Percentiles rank a stretch among this genome's conserved stretches.
Conservation (phyloP, 2,797 vertebrate genomes). For the Cichlasoma orientale region DNA sequence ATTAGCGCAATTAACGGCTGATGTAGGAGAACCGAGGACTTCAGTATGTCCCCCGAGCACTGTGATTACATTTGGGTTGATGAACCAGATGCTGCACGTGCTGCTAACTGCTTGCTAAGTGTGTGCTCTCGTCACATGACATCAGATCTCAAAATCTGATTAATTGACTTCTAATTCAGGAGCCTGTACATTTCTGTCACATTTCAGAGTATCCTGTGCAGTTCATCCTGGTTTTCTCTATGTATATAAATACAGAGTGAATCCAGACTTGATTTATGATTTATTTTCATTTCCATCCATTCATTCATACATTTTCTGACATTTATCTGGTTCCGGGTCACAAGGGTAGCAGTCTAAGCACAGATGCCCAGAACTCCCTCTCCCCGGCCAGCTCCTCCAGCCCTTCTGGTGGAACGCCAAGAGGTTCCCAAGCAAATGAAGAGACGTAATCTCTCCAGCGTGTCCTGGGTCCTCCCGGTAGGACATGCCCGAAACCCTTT, state of each 20-base stretch:
- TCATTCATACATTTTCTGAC: no score
- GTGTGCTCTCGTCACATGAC: slow-evolving; percentile 30
- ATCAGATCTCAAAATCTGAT: slow-evolving; percentile 11
- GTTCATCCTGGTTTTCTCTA: neutral
- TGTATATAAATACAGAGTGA: neutral
- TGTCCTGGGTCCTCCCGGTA: no score
- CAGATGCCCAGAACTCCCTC: no score
- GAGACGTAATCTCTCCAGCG: no score
- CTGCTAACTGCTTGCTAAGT: slow-evolving; percentile 36
- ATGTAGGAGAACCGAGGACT: slow-evolving; percentile 26
- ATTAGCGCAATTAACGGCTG: slow-evolving; percentile 52
- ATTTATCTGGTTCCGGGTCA: no score
- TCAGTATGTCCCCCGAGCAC: slow-evolving; percentile 25
- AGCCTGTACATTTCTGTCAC: neutral
- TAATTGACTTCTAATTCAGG: neutral
- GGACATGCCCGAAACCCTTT: no score
- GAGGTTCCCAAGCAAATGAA: no score
- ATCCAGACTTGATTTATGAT: neutral
- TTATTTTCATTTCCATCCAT: neutral
- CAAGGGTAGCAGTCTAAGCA: no score
- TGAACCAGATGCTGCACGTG: slow-evolving; percentile 54
- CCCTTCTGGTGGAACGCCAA: no score
- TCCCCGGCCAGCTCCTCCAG: no score
- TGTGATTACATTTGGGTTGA: slow-evolving; percentile 50
- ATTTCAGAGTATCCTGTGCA: neutral